Evolutionary conservation across 2,797 vertebrate genomes (phyloP).

Genomic region (Cyprinella venusta): DNA sequence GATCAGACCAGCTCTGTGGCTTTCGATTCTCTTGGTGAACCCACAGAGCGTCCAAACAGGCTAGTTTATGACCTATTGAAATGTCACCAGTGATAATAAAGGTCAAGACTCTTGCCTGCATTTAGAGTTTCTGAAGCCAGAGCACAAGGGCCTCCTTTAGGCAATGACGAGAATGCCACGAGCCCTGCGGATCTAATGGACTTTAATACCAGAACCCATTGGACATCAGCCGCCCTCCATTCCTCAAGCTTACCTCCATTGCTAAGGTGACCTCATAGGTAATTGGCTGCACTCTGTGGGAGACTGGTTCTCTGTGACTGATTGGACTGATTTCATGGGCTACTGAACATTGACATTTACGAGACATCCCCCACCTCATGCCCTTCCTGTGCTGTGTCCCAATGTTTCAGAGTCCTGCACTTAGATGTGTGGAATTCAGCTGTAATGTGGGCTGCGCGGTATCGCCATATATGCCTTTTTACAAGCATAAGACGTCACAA

Average conservation of each 20-base stretch:
- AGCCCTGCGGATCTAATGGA: constrained; percentile 30
- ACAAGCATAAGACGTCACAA: not conserved
- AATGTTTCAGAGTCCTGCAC: constrained; percentile 25
- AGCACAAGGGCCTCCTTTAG: constrained; percentile 17
- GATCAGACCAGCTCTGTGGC: constrained; percentile 1
- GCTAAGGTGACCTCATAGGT: constrained; percentile 48
- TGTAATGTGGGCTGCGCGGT: not conserved
- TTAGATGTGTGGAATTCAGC: constrained; percentile 13
- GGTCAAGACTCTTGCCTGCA: constrained; percentile 38
- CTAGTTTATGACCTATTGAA: constrained; percentile 19
- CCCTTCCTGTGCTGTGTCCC: constrained; percentile 29
- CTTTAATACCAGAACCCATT: constrained; percentile 30
- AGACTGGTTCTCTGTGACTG: constrained; percentile 42
- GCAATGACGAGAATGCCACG: constrained; percentile 27
- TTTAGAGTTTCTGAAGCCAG: constrained; percentile 28
- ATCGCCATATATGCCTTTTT: not conserved
- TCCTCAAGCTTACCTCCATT: constrained; percentile 38
- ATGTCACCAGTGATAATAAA: constrained; percentile 40
- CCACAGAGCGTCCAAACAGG: constrained; percentile 1
- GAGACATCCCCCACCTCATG: constrained; percentile 15
- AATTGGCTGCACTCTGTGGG: constrained; percentile 49
- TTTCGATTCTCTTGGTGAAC: not conserved
- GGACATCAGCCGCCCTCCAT: constrained; percentile 19
- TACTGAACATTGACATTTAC: constrained; percentile 45
- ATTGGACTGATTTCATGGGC: constrained; percentile 51